Evolutionary conservation across 1,140 invertebrate genomes (phyloP), one percentile per base, ranked within the genome.

Genomic region (Polypedilum vanderplanki): DNA sequence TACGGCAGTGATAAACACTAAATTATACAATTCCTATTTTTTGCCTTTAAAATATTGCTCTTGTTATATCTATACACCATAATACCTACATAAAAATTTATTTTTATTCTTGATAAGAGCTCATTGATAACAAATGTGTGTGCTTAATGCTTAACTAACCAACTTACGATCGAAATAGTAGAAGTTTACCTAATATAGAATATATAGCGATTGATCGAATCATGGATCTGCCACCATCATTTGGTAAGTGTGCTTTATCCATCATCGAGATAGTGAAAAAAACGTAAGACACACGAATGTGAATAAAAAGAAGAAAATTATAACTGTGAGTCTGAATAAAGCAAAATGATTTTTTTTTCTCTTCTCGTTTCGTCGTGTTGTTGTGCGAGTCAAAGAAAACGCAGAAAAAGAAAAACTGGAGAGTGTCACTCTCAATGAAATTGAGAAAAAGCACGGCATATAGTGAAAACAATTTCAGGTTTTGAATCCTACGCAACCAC

Each of bases 121-220:
- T 20, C 20, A 20, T 70, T 70, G 65, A 70, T 70, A 70, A 70
- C 65, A 70, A 70, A 70, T 70, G 65, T 22, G 65, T 70, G 65
- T 70, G 65, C 65, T 70, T 70, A 70, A 70, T 57, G 46, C 65
- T 20, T 20, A 70, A 70, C 17, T 70, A 70, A 70, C 65, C 18
- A 70, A 70, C 65, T 5, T 18, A 18, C 5, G n/a, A 70, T 8
- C 17, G 18, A 20, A 18, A 20, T 3, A 18, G 17, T 70, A 9
- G 18, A 9, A 9, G 4, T 22, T 15, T n/a, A n/a, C n/a, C n/a
- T n/a, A n/a, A n/a, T n/a, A n/a, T n/a, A n/a, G n/a, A n/a, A 57
- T 15, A 57, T 2, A 57, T 8, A 18, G 20, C 15, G n/a, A 70
- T 70, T 8, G 65, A 22, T 22, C 65, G 7, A 70, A 20, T 70